Conservation (phyloP, 1,140 invertebrate species). For the Macrotrachela quadricornifera region DNA sequence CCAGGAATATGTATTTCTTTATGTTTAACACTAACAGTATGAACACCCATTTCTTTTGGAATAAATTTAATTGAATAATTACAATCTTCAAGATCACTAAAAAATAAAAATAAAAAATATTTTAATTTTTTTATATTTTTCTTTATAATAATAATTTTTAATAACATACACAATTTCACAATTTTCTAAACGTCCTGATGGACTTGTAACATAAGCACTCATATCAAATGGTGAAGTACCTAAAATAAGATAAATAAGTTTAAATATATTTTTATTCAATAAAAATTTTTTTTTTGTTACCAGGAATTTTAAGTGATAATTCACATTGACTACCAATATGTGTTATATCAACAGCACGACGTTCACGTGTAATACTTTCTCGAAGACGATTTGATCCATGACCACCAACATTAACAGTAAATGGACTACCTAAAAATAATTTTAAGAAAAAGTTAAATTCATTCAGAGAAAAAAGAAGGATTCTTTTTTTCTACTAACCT, state of each 20-base stretch:
- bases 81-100: slow-evolving; percentile 59
- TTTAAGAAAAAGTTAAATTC: no score
- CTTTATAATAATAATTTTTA: no score
- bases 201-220: slow-evolving; percentile 68
- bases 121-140: no score
- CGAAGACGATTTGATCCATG: slow-evolving; percentile 22
- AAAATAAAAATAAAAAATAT: no score
- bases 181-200: slow-evolving; percentile 47
- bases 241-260: no score
- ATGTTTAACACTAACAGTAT: slow-evolving; percentile 84
- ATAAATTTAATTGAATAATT: slow-evolving; percentile 90
- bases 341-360: slow-evolving; percentile 71
- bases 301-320: slow-evolving; percentile 82
- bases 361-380: slow-evolving; percentile 36
- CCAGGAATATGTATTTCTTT: slow-evolving; percentile 89
- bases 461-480: no score
- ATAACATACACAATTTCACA: slow-evolving; percentile 19
- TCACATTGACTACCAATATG: slow-evolving; percentile 87
- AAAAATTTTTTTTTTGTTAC: no score
- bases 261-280: no score
- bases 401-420: slow-evolving; percentile 48
- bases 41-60: slow-evolving; percentile 85
- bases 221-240: slow-evolving; percentile 51
- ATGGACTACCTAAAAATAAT: slow-evolving; percentile 42
- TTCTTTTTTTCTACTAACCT: slow-evolving; percentile 14